Evolutionary conservation across 2,888 invertebrate species (phyloP).

Genomic region (Hoplodrina ambigua): DNA sequence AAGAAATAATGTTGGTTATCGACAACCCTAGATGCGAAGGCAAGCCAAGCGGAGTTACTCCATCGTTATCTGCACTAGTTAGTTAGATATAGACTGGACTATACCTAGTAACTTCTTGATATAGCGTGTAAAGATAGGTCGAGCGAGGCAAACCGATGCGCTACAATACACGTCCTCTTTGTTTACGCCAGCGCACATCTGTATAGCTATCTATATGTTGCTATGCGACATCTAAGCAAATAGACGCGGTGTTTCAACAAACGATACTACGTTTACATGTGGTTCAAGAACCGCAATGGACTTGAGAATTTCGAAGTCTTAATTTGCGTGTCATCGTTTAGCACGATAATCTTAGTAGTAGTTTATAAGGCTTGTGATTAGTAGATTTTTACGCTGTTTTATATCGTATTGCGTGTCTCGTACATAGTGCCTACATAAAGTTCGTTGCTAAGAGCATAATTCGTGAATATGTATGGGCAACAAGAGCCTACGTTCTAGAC

Average conservation of each 20-base stretch:
- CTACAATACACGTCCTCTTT: constrained; percentile 66
- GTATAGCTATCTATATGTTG: constrained; percentile 53
- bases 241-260: constrained; percentile 22
- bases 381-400: constrained; percentile 17
- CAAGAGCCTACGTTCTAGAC: constrained; percentile 54
- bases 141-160: constrained; percentile 75
- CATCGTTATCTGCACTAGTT: constrained; percentile 61
- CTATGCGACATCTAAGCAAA: constrained; percentile 54
- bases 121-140: constrained; percentile 71
- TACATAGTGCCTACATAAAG: constrained; percentile 15
- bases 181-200: constrained; percentile 67
- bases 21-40: constrained; percentile 60
- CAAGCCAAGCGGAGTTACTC: constrained; percentile 55
- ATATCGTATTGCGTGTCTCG: constrained; percentile 9
- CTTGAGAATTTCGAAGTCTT: constrained; percentile 13
- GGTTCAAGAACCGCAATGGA: constrained; percentile 22
- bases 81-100: constrained; percentile 60
- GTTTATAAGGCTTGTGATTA: constrained; percentile 2
- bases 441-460: constrained; percentile 27
- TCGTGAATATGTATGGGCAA: constrained; percentile 50
- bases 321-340: constrained; percentile 30
- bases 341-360: constrained; percentile 7
- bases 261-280: constrained; percentile 32
- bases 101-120: constrained; percentile 61
- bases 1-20: constrained; percentile 21